A percentile compares a stretch with the other conserved stretches of the same genome.
Conservation (phyloP, 2,888 invertebrate genomes). For the Smittia aterrima region DNA sequence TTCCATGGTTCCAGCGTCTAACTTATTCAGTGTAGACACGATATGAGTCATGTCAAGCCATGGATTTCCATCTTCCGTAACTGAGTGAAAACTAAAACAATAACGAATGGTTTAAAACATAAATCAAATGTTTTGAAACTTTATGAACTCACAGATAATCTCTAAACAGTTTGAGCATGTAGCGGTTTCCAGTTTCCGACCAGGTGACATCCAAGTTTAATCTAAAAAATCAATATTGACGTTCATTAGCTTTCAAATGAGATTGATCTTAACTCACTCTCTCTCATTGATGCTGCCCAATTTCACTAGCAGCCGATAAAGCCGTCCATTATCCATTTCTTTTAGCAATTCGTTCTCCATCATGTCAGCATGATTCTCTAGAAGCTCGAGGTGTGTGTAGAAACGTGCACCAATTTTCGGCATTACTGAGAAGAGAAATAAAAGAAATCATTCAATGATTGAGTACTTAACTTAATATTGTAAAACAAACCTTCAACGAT, state of each 20-base stretch:
- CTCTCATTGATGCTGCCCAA: slow-evolving; percentile 93
- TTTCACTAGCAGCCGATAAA: slow-evolving; percentile 88
- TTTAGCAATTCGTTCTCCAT: slow-evolving; percentile 87
- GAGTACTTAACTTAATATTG: background rate
- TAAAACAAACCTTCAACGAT: slow-evolving; percentile 50
- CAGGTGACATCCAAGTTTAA: slow-evolving; percentile 90
- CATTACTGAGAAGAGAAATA: slow-evolving; percentile 64
- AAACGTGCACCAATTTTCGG: slow-evolving; percentile 98
- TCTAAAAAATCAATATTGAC: slow-evolving; percentile 55
- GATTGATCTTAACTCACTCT: slow-evolving; percentile 68
- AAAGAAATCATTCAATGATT: slow-evolving; percentile 32
- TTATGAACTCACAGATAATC: slow-evolving; percentile 68
- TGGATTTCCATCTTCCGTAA: slow-evolving; percentile 86
- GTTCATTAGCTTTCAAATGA: too few species aligned
- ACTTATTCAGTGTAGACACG: slow-evolving; percentile 88
- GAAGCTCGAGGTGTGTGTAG: slow-evolving; percentile 90
- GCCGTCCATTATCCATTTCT: slow-evolving; percentile 92
- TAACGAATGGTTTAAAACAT: background rate
- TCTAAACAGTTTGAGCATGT: slow-evolving; percentile 96
- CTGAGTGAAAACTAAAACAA: slow-evolving; percentile 74
- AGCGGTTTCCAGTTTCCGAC: slow-evolving; percentile 98
- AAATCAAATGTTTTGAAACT: background rate
- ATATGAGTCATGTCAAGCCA: slow-evolving; percentile 97
- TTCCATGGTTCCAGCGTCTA: slow-evolving; percentile 77
- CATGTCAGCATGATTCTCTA: slow-evolving; percentile 82